Evolutionary conservation across 2,113 vertebrate genomes (phyloP).

Genomic region (Bujurquina vittata): DNA sequence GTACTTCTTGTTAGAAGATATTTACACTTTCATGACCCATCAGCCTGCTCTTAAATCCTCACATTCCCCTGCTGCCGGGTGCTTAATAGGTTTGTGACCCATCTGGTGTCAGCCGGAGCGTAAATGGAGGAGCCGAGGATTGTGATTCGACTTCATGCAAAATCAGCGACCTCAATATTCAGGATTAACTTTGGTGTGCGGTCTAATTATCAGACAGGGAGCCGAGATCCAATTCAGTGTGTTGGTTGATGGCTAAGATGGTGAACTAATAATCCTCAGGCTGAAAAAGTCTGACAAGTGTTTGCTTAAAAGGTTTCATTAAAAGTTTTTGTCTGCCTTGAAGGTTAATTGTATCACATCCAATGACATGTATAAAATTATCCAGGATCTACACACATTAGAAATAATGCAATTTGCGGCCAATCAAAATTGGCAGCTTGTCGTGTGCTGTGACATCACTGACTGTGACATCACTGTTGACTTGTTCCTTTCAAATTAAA

Average conservation of each 20-base stretch:
- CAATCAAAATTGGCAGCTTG: too few relatives aligned
- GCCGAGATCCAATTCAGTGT: constrained; percentile 1
- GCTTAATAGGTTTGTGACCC: neutral
- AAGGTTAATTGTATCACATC: neutral
- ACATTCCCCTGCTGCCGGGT: neutral
- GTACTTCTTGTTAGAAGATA: neutral
- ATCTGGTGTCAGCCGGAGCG: neutral
- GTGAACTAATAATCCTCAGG: constrained; percentile 28
- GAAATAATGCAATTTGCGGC: neutral
- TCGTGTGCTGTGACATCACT: too few relatives aligned
- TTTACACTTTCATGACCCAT: neutral
- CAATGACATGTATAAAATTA: neutral
- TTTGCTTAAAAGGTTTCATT: neutral
- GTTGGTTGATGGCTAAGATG: constrained; percentile 11
- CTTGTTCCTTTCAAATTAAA: neutral
- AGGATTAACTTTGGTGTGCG: constrained; percentile 16
- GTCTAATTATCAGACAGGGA: constrained; percentile 24
- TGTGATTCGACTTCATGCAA: neutral
- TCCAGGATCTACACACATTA: neutral
- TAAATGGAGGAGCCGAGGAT: neutral
- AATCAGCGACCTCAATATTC: neutral
- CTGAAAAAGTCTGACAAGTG: neutral
- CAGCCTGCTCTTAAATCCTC: neutral
- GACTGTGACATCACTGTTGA: too few relatives aligned
- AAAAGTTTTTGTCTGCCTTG: neutral